Evolutionary conservation across 1,140 invertebrate genomes (phyloP).

Genomic region (Elysia chlorotica): DNA sequence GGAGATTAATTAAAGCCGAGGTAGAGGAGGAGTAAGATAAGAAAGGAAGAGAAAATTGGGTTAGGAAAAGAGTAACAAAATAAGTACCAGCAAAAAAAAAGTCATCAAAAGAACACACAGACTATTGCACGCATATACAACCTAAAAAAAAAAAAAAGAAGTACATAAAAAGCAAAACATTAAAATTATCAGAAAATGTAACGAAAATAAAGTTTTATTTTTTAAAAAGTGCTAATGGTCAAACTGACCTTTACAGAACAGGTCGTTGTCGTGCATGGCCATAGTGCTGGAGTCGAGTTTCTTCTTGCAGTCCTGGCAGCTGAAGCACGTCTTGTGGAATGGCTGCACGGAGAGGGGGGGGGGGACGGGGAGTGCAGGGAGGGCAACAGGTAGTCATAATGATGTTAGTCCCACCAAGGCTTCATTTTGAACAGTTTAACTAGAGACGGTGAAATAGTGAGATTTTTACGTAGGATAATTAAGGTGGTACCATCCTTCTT

Average conservation of each 20-base stretch:
- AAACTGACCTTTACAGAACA: slow-evolving; percentile 55
- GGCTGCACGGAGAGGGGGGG: slow-evolving; percentile 31
- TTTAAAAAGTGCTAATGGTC: too few relatives aligned
- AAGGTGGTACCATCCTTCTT: neutral
- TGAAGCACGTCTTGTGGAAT: slow-evolving; percentile 54
- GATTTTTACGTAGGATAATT: neutral
- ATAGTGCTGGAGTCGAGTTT: slow-evolving; percentile 44
- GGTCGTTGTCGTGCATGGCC: slow-evolving; percentile 45
- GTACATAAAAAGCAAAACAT: too few relatives aligned
- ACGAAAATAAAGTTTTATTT: too few relatives aligned
- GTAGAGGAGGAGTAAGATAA: too few relatives aligned
- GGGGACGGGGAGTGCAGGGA: neutral
- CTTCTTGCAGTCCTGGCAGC: slow-evolving; percentile 48
- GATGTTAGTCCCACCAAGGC: neutral
- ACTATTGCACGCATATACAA: too few relatives aligned
- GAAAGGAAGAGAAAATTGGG: too few relatives aligned
- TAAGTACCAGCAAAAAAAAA: too few relatives aligned
- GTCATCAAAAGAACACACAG: too few relatives aligned
- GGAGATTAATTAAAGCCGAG: too few relatives aligned
- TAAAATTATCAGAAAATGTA: too few relatives aligned
- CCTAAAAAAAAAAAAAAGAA: too few relatives aligned
- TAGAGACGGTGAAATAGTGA: neutral
- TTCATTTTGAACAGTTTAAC: neutral
- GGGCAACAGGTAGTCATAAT: neutral
- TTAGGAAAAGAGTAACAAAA: too few relatives aligned